A percentile compares a stretch with the other conserved stretches of the same genome.
These are phyloP conservation scores for Onchidella celtica DNA, from an alignment of 2,888 invertebrate species.

Conservation along the genomic window DNA sequence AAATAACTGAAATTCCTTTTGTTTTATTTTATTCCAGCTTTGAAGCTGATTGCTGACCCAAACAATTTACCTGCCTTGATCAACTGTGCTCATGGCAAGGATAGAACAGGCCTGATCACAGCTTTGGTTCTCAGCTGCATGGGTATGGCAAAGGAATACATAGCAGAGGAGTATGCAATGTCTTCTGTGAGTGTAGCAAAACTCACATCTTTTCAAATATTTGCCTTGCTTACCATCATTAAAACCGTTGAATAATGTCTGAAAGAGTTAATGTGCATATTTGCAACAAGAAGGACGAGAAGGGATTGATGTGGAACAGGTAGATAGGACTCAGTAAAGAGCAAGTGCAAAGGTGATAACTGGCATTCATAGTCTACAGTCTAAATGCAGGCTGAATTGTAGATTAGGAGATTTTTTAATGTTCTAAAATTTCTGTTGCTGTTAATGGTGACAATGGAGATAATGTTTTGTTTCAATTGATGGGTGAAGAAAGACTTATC, in stretches of 20 bases:
- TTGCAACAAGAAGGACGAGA: no score
- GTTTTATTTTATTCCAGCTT: conserved; percentile 59
- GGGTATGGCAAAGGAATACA: conserved; percentile 66
- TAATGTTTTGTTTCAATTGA: no score
- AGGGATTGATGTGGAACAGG: no score
- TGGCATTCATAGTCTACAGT: no score
- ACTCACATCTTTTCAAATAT: background rate
- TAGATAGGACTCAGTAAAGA: no score
- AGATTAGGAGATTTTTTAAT: no score
- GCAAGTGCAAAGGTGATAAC: no score
- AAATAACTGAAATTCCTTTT: background rate
- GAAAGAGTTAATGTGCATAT: background rate
- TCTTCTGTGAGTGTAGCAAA: conserved; percentile 61
- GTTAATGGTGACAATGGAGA: no score
- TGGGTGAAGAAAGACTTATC: no score
- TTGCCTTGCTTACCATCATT: background rate
- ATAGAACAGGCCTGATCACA: conserved; percentile 73
- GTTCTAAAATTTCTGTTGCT: no score
- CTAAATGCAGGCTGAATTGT: no score
- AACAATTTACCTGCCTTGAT: conserved; percentile 69
- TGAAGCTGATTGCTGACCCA: conserved; percentile 68
- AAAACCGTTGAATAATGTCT: background rate
- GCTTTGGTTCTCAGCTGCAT: conserved; percentile 69
- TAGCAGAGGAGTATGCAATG: conserved; percentile 67
- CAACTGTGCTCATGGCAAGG: conserved; percentile 77